phyloP scores from a whole-genome alignment of 2,888 invertebrate species.

The Dryobotodes eremita region DNA sequence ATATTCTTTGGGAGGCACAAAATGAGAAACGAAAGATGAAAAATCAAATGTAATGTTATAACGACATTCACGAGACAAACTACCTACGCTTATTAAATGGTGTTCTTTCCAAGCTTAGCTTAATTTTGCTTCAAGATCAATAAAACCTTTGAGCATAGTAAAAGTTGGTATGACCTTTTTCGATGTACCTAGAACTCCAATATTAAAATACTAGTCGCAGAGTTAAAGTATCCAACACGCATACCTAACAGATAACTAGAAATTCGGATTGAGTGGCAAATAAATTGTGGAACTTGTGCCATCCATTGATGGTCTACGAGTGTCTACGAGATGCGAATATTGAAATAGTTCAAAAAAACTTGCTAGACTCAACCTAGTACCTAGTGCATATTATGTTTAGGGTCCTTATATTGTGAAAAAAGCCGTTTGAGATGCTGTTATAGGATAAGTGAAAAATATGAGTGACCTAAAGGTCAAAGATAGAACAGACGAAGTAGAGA shows the following conservation, averaged over 20 bases:
- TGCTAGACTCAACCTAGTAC: conserved; percentile 1
- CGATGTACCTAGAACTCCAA: background rate
- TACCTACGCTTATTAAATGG: background rate
- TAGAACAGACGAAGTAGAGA: background rate
- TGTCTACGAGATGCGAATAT: conserved; percentile 59
- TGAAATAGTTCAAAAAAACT: conserved; percentile 49
- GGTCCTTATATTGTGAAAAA: background rate
- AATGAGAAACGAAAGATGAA: background rate
- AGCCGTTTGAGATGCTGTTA: background rate
- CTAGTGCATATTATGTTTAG: background rate
- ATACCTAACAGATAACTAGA: conserved; percentile 18
- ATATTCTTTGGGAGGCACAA: background rate
- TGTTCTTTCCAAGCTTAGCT: background rate
- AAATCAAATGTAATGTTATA: background rate
- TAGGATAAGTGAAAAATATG: background rate
- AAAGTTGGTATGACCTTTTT: background rate
- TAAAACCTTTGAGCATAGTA: background rate
- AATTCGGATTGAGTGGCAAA: conserved; percentile 68
- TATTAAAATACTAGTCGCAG: conserved; percentile 14
- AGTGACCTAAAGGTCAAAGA: background rate
- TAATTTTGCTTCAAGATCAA: background rate
- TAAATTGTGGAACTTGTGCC: conserved; percentile 63
- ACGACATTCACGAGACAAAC: background rate
- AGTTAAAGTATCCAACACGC: conserved; percentile 10
- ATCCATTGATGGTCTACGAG: conserved; percentile 57